Conservation (phyloP, 1,140 invertebrate genomes). For the Caerostris darwini region DNA sequence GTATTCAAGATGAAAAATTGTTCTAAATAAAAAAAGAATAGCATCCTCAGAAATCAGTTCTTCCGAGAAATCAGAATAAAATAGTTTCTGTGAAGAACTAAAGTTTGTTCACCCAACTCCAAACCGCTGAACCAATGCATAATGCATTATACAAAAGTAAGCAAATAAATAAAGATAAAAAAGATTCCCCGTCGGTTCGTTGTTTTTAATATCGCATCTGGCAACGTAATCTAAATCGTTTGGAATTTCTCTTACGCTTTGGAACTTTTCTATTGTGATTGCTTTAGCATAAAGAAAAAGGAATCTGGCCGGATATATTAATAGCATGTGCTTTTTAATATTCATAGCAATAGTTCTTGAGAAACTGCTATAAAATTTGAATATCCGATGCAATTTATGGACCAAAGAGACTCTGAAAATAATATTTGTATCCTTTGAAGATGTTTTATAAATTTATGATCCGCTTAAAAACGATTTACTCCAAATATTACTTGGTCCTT, state of each 20-base stretch:
- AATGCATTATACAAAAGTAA: neutral
- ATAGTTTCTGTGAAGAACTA: conserved; percentile 2
- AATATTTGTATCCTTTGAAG: conserved; percentile 6
- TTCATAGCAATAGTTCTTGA: neutral
- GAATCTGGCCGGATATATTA: neutral
- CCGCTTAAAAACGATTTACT: conserved; percentile 22
- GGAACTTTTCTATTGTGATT: neutral
- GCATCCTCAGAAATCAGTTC: neutral
- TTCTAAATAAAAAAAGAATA: neutral
- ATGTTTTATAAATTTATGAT: conserved; percentile 28
- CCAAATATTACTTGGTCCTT: neutral
- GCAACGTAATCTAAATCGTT: conserved; percentile 27
- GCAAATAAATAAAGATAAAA: neutral
- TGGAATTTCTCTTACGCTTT: neutral
- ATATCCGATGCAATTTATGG: conserved; percentile 24
- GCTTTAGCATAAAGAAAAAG: neutral
- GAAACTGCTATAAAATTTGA: conserved; percentile 27
- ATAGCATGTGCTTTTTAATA: neutral
- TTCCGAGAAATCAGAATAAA: neutral
- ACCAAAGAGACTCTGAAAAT: neutral
- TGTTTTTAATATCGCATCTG: conserved; percentile 41
- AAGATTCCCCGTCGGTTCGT: neutral
- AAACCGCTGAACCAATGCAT: neutral
- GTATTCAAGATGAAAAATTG: too few species aligned
- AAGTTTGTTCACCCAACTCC: neutral